Percentiles rank a stretch among this genome's conserved stretches.
phyloP scores from a whole-genome alignment of 2,797 vertebrate genomes.

The Tiaroga cobitis region DNA sequence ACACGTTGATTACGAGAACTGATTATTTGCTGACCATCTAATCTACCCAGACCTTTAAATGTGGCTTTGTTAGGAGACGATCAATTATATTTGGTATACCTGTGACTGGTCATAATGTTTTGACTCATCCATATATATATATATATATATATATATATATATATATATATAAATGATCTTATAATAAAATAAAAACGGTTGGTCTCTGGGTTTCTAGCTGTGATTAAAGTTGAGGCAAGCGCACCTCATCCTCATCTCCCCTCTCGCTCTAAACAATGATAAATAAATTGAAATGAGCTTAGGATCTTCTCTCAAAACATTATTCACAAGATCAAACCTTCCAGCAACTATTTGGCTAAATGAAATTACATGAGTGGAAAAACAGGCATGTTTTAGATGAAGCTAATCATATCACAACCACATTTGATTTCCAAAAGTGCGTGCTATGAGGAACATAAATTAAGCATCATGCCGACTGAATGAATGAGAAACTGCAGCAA shows the following conservation, averaged over 20 bases:
- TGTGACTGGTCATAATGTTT: not conserved
- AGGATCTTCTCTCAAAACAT: conserved; percentile 58
- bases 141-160: not conserved
- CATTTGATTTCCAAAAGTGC: conserved; percentile 63
- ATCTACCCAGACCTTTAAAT: not conserved
- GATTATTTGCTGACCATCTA: not conserved
- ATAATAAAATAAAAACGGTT: not conserved
- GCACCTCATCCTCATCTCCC: conserved; percentile 22
- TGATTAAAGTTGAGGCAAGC: not conserved
- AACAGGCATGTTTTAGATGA: conserved; percentile 69
- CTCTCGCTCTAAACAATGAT: conserved; percentile 53
- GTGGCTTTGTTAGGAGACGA: not conserved
- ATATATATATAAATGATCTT: not conserved
- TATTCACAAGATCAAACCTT: conserved; percentile 66
- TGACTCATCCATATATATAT: not conserved
- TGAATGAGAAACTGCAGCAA: conserved; percentile 2
- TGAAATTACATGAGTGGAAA: conserved; percentile 69
- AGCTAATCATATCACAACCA: conserved; percentile 72
- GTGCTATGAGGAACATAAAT: conserved; percentile 63
- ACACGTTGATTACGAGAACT: not conserved
- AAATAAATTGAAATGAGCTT: conserved; percentile 57
- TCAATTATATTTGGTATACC: not conserved
- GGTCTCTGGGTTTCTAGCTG: not conserved
- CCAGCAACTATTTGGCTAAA: conserved; percentile 65
- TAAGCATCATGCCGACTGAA: conserved; percentile 36